phyloP scores from a whole-genome alignment of 2,113 vertebrate species.

The Butorides virescens region DNA sequence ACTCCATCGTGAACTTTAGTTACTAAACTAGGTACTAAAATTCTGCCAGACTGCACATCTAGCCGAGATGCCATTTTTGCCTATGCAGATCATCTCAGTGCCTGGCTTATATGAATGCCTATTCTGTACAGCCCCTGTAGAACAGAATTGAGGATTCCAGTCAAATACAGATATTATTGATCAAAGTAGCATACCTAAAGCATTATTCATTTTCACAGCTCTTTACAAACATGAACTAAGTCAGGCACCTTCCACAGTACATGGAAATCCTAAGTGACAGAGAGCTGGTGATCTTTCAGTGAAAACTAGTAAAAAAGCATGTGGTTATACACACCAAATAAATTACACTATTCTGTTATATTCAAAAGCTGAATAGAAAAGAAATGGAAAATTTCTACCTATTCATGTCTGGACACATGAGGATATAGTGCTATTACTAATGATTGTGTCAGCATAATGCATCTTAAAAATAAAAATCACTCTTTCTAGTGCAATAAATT shows the following conservation, averaged over 20 bases:
- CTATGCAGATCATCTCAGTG: neutral
- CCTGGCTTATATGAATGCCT: neutral
- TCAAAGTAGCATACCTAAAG: neutral
- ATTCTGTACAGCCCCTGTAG: neutral
- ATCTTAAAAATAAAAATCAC: neutral
- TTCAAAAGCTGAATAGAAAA: neutral
- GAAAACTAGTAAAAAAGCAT: neutral
- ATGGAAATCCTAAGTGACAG: neutral
- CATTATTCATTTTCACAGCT: neutral
- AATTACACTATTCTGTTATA: neutral
- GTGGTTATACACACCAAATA: neutral
- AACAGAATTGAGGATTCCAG: neutral
- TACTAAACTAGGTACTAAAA: neutral
- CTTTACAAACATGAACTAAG: neutral
- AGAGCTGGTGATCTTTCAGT: neutral
- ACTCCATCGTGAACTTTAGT: neutral
- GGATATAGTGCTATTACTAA: neutral
- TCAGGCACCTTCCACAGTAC: neutral
- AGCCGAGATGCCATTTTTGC: neutral
- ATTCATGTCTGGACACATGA: neutral
- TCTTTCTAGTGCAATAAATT: neutral
- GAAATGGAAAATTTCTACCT: neutral
- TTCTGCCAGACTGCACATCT: neutral
- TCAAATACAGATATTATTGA: neutral
- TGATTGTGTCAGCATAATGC: neutral